Evolutionary conservation across 2,888 invertebrate species (phyloP).

Genomic region (Corythucha ciliata): DNA sequence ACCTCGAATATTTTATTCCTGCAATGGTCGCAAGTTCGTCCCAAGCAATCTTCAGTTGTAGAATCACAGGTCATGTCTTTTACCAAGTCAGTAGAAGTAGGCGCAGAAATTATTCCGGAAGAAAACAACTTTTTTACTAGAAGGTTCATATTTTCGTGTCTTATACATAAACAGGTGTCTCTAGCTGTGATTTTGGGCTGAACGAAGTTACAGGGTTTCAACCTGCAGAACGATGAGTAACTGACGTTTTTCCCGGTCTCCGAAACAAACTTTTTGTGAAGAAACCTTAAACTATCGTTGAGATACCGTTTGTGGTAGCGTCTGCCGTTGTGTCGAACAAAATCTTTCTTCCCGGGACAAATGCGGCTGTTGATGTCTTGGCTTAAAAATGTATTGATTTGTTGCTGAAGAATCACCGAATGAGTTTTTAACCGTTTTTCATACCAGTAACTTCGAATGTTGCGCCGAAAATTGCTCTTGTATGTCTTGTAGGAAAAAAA

Average conservation of each 20-base stretch:
- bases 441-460: too few relatives aligned
- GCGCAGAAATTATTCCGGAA: neutral
- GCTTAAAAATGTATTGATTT: conserved; percentile 3
- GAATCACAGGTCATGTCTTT: neutral
- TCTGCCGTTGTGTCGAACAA: neutral
- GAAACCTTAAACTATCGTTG: too few relatives aligned
- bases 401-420: neutral
- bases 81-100: conserved; percentile 1
- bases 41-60: neutral
- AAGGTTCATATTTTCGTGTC: neutral
- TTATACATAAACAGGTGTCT: conserved; percentile 6
- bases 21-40: neutral
- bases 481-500: conserved; percentile 7
- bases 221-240: conserved; percentile 1
- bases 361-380: conserved; percentile 1
- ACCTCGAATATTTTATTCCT: neutral
- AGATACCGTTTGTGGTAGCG: conserved; percentile 3
- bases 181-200: neutral
- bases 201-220: neutral
- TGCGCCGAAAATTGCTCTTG: neutral
- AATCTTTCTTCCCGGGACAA: conserved; percentile 10
- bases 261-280: neutral
- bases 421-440: neutral
- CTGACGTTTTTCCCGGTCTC: neutral
- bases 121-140: neutral